These are phyloP conservation scores for Pachymerium ferrugineum DNA, from an alignment of 2,888 invertebrate species.

Conservation along the genomic window DNA sequence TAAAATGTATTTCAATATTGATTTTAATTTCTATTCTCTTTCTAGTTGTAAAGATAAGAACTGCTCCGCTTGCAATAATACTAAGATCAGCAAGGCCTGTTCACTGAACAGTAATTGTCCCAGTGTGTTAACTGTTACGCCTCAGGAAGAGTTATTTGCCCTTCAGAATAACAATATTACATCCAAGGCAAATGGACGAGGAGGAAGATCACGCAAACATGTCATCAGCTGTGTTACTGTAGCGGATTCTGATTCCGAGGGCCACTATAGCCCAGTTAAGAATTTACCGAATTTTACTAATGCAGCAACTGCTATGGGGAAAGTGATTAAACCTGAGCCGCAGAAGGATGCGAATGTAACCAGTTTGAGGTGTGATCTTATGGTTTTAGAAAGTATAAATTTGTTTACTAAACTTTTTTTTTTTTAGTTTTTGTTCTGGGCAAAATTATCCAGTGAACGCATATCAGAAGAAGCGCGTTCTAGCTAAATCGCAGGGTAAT, in stretches of 20 bases:
- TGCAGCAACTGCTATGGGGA: conserved; percentile 36
- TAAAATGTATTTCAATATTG: background rate
- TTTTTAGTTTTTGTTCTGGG: conserved; percentile 34
- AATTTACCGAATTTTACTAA: conserved; percentile 38
- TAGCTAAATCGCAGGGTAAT: conserved; percentile 69
- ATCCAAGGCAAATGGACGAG: conserved; percentile 25
- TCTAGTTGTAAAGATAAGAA: conserved; percentile 44
- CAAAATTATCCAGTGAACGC: conserved; percentile 33
- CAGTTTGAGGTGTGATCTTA: conserved; percentile 8
- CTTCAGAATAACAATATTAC: conserved; percentile 31
- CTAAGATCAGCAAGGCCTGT: conserved; percentile 36
- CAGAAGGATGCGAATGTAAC: conserved; percentile 37
- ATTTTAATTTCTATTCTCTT: background rate
- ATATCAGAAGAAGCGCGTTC: conserved; percentile 73
- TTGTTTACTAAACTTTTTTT: background rate
- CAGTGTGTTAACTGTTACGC: conserved; percentile 38
- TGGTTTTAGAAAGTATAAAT: background rate
- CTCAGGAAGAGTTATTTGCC: conserved; percentile 34
- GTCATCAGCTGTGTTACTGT: conserved; percentile 73
- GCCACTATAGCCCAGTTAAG: conserved; percentile 39
- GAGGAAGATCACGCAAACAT: conserved; percentile 57
- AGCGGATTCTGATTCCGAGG: conserved; percentile 53
- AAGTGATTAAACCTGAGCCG: conserved; percentile 40
- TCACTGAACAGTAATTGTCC: conserved; percentile 37
- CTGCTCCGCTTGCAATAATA: conserved; percentile 42